Evolutionary conservation across 2,113 vertebrate genomes (phyloP), one percentile per base, ranked within the genome.

Genomic region (Hucho hucho): DNA sequence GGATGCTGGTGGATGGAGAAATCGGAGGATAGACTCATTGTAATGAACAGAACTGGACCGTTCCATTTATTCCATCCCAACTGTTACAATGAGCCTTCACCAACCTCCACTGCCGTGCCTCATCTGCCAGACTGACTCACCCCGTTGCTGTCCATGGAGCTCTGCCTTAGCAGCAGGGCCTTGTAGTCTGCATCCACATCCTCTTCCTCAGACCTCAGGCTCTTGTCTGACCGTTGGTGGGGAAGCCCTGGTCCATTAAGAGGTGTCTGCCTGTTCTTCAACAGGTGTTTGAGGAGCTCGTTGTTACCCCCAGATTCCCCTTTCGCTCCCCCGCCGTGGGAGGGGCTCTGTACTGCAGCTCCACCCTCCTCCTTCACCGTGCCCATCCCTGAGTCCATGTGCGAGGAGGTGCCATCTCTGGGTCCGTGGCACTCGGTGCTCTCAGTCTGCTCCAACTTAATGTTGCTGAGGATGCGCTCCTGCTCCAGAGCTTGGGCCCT

Each of bases 201-300:
- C 67, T 92, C 93, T 1, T 95, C 95, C 80, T 95, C 95, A 1
- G 91, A 87, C 61, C 91, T 91, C 58, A 93, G 32, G 20, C 84
- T 85, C 80, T 88, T 94, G 70, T 96, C 96, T 0, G 92, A 91
- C 79, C 92, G 96, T 87, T 94, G 95, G 75, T 88, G 94, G 9
- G 92, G 80, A 58, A 95, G 73, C 56, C 82, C 85, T 59, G 95
- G 73, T 47, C 82, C 85, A 20, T 28, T 90, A 69, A 95, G 91
- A 16, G 95, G 92, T 2, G 95, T 91, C 65, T 94, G 95, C 87
- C 97, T 99, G 86, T 96, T 96, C 90, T 98, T 98, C 66, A 99
- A 90, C 58, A 99, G 92, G 69, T 99, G 97, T 86, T 98, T 99
- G 68, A 99, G 89, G 58, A 99, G 88, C 28, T 99, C 97, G 0